Conservation (phyloP, 1,140 invertebrate species). For the Sesamia nonagrioides region DNA sequence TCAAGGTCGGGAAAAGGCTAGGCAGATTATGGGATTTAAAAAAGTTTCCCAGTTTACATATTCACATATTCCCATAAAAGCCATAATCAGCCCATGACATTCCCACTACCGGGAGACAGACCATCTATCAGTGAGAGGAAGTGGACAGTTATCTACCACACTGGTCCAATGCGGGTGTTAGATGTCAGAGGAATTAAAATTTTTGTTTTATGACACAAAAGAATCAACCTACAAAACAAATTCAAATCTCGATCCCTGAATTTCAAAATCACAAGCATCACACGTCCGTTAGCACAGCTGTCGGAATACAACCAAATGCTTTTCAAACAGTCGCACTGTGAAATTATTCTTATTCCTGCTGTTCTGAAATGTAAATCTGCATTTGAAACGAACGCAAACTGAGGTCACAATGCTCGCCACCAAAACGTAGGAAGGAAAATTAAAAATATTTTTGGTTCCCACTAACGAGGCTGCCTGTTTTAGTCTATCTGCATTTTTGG, state of each 20-base stretch:
- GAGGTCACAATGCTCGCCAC: conserved; percentile 64
- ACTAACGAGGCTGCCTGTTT: conserved; percentile 65
- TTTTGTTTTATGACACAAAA: neutral
- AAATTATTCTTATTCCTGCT: conserved; percentile 44
- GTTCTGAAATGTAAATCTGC: conserved; percentile 62
- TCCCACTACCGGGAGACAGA: too few relatives aligned
- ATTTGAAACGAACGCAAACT: conserved; percentile 54
- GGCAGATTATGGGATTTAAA: too few relatives aligned
- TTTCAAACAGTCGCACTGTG: conserved; percentile 8
- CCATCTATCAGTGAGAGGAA: too few relatives aligned
- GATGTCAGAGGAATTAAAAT: too few relatives aligned
- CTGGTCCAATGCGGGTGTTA: too few relatives aligned
- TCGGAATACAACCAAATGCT: neutral
- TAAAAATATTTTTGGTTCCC: conserved; percentile 72
- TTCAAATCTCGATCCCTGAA: neutral
- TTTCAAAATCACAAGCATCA: conserved; percentile 4
- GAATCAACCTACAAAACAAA: neutral
- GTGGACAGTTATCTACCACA: too few relatives aligned
- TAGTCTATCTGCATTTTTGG: conserved; percentile 64
- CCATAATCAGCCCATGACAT: too few relatives aligned
- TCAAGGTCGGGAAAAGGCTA: too few relatives aligned
- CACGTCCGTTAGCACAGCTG: neutral
- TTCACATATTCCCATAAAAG: too few relatives aligned
- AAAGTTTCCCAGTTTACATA: too few relatives aligned
- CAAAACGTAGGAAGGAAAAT: conserved; percentile 75